A percentile compares a stretch with the other conserved stretches of the same genome.
phyloP scores from a whole-genome alignment of 2,113 vertebrate species.

The Climacteris rufus region DNA sequence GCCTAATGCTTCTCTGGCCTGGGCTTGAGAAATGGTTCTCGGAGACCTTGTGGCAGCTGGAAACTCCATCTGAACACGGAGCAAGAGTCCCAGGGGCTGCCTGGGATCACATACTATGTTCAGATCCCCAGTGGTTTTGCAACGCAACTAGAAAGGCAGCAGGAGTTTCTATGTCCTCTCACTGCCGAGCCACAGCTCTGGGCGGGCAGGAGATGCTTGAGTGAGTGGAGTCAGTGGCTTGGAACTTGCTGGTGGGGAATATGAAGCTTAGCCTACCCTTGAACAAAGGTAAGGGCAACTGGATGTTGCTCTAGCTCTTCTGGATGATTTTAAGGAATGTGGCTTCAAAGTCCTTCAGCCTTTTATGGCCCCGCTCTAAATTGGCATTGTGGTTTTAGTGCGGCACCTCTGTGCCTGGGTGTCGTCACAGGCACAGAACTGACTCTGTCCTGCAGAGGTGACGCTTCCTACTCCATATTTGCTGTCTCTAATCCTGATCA shows the following conservation, averaged over 20 bases:
- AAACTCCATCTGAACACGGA: not conserved
- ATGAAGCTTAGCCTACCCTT: not conserved
- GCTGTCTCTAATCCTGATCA: not conserved
- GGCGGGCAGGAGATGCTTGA: not conserved
- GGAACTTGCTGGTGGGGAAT: not conserved
- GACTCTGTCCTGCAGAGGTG: not conserved
- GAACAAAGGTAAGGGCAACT: not conserved
- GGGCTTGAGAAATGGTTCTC: not conserved
- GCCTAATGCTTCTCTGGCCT: not conserved
- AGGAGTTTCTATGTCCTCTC: not conserved
- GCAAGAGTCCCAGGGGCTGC: not conserved
- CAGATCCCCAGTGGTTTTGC: not conserved
- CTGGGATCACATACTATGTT: fast-evolving
- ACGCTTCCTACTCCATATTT: not conserved
- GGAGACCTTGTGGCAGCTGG: not conserved
- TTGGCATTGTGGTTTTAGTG: not conserved
- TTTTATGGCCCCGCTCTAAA: not conserved
- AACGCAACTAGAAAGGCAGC: not conserved
- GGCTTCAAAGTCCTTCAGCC: not conserved
- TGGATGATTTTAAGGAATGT: not conserved
- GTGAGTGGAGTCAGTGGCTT: not conserved
- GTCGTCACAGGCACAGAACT: not conserved
- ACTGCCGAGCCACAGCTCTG: not conserved
- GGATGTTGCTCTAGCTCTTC: not conserved
- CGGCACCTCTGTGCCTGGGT: not conserved